Evolutionary conservation across 2,113 vertebrate species (phyloP).

Genomic region (Pseudorasbora parva): DNA sequence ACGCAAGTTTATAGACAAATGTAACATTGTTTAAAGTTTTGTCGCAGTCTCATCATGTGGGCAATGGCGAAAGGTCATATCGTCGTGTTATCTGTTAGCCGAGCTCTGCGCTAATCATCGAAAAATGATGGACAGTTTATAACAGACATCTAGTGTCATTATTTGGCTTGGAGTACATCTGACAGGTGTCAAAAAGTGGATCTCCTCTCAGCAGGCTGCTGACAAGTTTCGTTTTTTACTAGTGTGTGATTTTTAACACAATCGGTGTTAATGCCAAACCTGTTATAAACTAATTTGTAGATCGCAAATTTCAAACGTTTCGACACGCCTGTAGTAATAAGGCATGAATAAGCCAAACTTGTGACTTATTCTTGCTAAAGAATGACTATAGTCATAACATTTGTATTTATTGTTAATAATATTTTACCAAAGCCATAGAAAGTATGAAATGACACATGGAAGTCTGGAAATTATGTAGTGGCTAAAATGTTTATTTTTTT

Average conservation of each 20-base stretch:
- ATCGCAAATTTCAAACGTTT: background rate
- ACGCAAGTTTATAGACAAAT: background rate
- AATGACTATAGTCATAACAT: background rate
- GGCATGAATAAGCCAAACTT: background rate
- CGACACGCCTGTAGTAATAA: background rate
- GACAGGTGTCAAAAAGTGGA: constrained; percentile 19
- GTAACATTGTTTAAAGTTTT: background rate
- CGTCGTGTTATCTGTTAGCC: background rate
- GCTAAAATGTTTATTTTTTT: background rate
- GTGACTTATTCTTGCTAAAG: background rate
- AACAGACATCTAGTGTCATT: no score
- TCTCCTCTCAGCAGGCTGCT: background rate
- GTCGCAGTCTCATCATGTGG: background rate
- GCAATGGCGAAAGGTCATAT: background rate
- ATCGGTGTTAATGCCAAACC: background rate
- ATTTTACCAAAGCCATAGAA: background rate
- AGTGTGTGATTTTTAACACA: background rate
- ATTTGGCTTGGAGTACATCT: background rate
- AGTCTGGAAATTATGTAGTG: background rate
- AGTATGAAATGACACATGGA: background rate
- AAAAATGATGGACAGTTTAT: background rate
- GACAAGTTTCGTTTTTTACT: constrained; percentile 1
- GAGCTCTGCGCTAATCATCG: background rate
- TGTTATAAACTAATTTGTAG: background rate
- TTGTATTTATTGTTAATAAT: background rate